Base-by-base conservation (phyloP, 2,888 invertebrate genomes). In the Eurytoma californica region DNA sequence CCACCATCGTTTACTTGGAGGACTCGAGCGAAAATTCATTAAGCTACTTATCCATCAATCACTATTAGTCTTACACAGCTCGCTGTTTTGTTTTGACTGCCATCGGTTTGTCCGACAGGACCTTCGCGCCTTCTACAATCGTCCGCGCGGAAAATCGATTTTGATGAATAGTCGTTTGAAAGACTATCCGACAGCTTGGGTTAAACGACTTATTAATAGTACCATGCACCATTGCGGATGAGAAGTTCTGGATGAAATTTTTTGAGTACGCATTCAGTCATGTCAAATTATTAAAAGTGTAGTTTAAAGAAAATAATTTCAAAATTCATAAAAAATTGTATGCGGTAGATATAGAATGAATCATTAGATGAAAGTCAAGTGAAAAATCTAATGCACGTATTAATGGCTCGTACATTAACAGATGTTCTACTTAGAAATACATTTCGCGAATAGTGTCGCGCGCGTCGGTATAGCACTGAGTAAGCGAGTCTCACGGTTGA, bases 31-130 rank as follows among this genome's bases (percentile, higher is more conserved):
- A 72, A 83, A 85, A 87, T 87, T 88, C 87, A 88, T 89, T 87
- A 85, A 85, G 87, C 88, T 87, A 88, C 87, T 89, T 87, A 87
- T 87, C 86, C 89, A 90, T 90, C 87, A 85, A 89, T 90, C 90
- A 90, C 87, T 87, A 88, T 90, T 90, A 88, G 81, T 83, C 18
- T 74, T 68, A 63, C 77, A 70, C 67, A 47, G 28, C 63, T 47
- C 16, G 47, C 63, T 53, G 72, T 79, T 77, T 75, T 80, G 80
- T 81, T 80, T 82, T 82, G 72, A 76, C 80, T 77, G 53, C 69
- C 3, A 51, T 60, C 47, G 51, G n/a, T 24, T 28, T 61, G 61
- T 28, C 14, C 58, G 4, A 69, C 14, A 9, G n/a, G 5, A 18
- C 60, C 79, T 81, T 79, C 79, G 77, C 79, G 80, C 77, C 82